A percentile compares a stretch with the other conserved stretches of the same genome.
Evolutionary conservation across 1,140 invertebrate genomes (phyloP).

Genomic region (Aphis craccivora): DNA sequence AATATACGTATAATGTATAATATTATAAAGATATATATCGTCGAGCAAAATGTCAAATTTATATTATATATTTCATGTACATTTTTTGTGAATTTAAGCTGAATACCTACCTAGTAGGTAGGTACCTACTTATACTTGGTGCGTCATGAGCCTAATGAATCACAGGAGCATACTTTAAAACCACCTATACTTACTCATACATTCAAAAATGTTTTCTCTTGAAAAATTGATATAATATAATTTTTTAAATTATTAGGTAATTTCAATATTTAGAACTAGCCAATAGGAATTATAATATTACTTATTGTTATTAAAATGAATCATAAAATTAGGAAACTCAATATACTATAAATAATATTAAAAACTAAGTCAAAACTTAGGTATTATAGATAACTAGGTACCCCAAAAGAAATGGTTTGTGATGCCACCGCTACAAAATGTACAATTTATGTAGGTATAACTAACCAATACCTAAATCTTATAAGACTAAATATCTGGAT

Average conservation of each 20-base stretch:
- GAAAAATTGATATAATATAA: not conserved
- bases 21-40: not conserved
- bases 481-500: not conserved
- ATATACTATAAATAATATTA: not conserved
- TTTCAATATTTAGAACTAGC: not conserved
- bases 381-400: not conserved
- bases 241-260: not conserved
- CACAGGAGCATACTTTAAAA: not conserved
- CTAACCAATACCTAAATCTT: not conserved
- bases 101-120: no score
- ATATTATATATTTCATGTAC: not conserved
- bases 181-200: fast-evolving
- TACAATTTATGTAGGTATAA: not conserved
- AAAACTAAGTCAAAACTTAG: no score
- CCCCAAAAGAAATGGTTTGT: not conserved
- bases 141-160: not conserved
- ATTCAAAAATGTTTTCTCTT: not conserved
- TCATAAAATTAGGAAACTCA: not conserved
- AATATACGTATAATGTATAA: not conserved
- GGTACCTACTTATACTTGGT: not conserved
- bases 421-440: not conserved
- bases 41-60: not conserved
- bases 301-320: not conserved
- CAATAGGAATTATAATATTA: not conserved
- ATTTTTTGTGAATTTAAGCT: fast-evolving